These are phyloP conservation scores for Prietella phreatophila DNA, from an alignment of 2,113 vertebrate genomes.

Conservation along the genomic window DNA sequence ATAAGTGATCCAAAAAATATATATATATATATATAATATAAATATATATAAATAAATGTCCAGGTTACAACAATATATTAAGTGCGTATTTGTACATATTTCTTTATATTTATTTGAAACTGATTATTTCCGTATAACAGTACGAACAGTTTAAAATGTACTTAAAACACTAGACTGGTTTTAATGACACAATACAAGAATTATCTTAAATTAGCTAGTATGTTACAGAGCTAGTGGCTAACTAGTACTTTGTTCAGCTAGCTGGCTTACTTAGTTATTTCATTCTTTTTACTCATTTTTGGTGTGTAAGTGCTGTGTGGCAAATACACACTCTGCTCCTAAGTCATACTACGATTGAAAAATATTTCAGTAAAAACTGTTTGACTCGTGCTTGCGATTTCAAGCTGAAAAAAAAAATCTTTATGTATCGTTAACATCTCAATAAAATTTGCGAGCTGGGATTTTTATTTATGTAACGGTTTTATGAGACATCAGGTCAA, in stretches of 20 bases:
- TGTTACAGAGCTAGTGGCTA: background rate
- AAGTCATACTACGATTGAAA: background rate
- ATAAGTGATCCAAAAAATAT: too few relatives aligned
- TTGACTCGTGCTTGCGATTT: background rate
- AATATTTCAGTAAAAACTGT: background rate
- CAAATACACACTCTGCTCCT: background rate
- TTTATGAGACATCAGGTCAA: constrained; percentile 29
- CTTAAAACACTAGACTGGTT: background rate
- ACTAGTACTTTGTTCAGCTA: background rate
- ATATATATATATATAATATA: too few relatives aligned
- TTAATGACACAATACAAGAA: background rate
- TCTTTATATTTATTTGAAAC: background rate
- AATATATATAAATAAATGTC: too few relatives aligned
- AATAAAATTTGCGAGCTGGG: constrained; percentile 15
- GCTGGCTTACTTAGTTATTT: constrained; percentile 16
- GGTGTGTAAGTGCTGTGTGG: background rate
- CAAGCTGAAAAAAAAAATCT: background rate
- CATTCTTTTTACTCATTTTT: background rate
- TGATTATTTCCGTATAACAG: too few relatives aligned
- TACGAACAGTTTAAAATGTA: background rate
- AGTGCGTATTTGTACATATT: background rate
- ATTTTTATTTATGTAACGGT: constrained; percentile 14
- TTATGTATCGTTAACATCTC: constrained; percentile 5
- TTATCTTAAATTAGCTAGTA: background rate
- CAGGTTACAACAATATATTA: background rate